Conservation (phyloP, 2,797 vertebrate genomes). For the Ctenosaura bakeri region DNA sequence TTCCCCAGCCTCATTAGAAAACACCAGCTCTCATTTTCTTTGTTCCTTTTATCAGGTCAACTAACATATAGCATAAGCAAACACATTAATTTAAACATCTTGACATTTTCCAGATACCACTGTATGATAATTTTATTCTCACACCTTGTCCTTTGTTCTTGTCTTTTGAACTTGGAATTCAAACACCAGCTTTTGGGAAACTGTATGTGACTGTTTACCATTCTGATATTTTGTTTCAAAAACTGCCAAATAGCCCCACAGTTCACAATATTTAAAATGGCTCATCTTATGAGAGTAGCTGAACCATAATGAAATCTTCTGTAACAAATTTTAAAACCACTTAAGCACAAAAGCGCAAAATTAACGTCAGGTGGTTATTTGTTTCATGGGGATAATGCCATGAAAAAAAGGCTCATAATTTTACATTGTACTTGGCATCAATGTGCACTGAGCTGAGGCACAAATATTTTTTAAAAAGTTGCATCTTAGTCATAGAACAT, state of each 20-base stretch:
- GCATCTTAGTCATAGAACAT: neutral
- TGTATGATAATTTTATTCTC: neutral
- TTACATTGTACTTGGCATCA: too few species aligned
- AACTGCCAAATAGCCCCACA: neutral
- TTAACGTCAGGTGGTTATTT: conserved; percentile 3
- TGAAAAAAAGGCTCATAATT: neutral
- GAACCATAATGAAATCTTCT: neutral
- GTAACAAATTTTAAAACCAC: fast-evolving
- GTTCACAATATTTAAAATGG: neutral
- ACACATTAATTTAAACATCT: conserved; percentile 31
- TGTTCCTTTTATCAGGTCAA: neutral
- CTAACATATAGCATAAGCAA: neutral
- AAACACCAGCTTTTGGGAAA: conserved; percentile 3
- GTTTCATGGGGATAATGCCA: fast-evolving
- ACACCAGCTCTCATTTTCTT: neutral
- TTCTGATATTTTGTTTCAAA: neutral
- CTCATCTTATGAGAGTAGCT: neutral
- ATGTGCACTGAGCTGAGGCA: neutral
- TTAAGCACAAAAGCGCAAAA: neutral
- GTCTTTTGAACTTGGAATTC: neutral
- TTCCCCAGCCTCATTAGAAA: neutral
- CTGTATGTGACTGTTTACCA: conserved; percentile 5
- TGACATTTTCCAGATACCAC: neutral
- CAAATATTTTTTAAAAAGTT: neutral
- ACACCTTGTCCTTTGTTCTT: neutral